A percentile compares a stretch with the other conserved stretches of the same genome.
phyloP scores from a whole-genome alignment of 23 tunicate species.

The Botrylloides violaceus region DNA sequence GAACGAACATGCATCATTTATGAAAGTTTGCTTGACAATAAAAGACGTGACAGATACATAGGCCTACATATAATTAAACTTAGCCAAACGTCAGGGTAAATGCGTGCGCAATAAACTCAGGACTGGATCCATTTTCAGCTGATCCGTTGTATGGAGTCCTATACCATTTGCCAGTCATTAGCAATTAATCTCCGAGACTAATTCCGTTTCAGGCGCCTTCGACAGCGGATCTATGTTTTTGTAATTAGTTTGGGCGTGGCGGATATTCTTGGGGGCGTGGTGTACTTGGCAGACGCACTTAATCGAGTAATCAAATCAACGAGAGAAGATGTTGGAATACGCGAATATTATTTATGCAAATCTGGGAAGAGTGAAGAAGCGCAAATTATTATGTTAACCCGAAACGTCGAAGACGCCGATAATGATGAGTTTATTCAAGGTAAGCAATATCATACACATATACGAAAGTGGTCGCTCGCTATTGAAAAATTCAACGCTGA shows the following conservation, averaged over 20 bases:
- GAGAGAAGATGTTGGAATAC: background rate
- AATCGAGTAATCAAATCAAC: constrained; percentile 6
- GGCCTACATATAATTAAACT: too few species aligned
- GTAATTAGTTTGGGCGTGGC: constrained; percentile 53
- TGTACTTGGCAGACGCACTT: constrained; percentile 41
- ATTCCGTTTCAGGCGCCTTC: constrained; percentile 44
- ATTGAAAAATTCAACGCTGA: too few species aligned
- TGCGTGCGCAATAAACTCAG: too few species aligned
- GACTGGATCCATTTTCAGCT: too few species aligned
- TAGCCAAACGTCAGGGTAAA: too few species aligned
- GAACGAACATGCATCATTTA: too few species aligned
- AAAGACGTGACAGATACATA: too few species aligned
- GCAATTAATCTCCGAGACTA: too few species aligned
- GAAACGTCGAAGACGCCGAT: background rate
- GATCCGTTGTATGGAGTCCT: background rate
- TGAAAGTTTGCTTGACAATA: too few species aligned
- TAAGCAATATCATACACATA: background rate
- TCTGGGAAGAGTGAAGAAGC: background rate
- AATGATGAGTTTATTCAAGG: background rate
- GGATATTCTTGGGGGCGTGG: constrained; percentile 54
- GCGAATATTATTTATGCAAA: background rate
- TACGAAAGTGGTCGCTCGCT: too few species aligned
- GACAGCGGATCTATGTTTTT: constrained; percentile 82
- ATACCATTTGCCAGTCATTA: background rate
- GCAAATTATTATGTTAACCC: background rate